Percentiles rank a stretch among this genome's conserved stretches.
These are phyloP conservation scores for Prenolepis imparis DNA, from an alignment of 2,888 invertebrate genomes.

Conservation along the genomic window DNA sequence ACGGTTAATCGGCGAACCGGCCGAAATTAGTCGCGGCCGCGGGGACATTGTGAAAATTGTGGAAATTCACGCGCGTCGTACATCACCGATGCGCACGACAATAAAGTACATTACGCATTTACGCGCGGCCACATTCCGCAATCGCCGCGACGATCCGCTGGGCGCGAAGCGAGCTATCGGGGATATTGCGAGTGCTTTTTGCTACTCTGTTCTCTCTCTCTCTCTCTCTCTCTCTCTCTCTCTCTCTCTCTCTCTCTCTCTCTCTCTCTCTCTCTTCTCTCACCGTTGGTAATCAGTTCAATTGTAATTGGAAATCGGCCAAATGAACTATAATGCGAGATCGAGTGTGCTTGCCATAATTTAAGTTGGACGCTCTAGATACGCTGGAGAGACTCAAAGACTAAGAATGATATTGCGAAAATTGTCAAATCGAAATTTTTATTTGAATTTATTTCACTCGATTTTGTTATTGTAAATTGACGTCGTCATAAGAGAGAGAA, in stretches of 20 bases:
- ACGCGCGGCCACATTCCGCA: conserved; percentile 65
- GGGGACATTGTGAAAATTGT: conserved; percentile 63
- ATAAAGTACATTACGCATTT: conserved; percentile 73
- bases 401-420: conserved; percentile 52
- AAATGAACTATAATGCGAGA: conserved; percentile 79
- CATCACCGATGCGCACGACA: conserved; percentile 66
- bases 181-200: conserved; percentile 74
- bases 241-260: neutral
- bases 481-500: neutral
- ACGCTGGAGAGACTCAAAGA: conserved; percentile 48
- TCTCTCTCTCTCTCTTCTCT: neutral
- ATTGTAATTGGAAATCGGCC: conserved; percentile 82
- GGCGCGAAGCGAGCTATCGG: conserved; percentile 45
- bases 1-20: conserved; percentile 46
- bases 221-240: too few relatives aligned
- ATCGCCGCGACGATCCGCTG: conserved; percentile 55
- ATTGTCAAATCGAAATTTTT: conserved; percentile 4
- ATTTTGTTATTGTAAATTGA: neutral
- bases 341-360: conserved; percentile 71
- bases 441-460: neutral
- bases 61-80: conserved; percentile 57
- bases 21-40: conserved; percentile 47
- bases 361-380: conserved; percentile 48
- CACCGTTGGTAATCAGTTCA: conserved; percentile 76
- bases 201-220: conserved; percentile 57